phyloP scores from a whole-genome alignment of 1,140 invertebrate genomes.

The Xylocopa sonorina region DNA sequence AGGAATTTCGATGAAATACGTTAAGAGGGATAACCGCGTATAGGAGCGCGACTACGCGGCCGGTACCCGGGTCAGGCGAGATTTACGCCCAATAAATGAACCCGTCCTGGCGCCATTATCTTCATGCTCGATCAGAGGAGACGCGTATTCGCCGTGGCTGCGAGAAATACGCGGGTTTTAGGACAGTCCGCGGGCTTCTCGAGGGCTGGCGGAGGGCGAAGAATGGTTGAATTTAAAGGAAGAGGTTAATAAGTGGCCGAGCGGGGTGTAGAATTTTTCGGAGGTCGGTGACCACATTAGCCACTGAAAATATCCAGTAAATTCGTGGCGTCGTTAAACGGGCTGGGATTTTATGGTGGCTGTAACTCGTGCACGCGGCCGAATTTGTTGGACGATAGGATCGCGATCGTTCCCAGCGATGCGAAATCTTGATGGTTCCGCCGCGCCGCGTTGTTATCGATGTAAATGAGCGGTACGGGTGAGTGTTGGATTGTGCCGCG shows the following conservation, averaged over 20 bases:
- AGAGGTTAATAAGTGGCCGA: not conserved
- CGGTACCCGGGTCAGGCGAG: constrained; percentile 52
- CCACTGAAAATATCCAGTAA: constrained; percentile 72
- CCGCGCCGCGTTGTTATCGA: constrained; percentile 1
- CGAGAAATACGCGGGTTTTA: not conserved
- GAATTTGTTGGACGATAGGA: constrained; percentile 68
- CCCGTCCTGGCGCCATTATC: constrained; percentile 62
- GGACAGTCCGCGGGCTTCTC: not conserved
- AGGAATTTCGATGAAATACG: constrained; percentile 64
- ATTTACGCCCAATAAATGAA: constrained; percentile 73
- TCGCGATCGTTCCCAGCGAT: constrained; percentile 49
- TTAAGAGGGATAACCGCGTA: constrained; percentile 36
- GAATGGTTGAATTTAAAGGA: not conserved
- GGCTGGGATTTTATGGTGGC: constrained; percentile 67
- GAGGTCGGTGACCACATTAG: constrained; percentile 64
- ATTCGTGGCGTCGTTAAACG: constrained; percentile 73
- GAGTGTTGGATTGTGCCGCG: too few species aligned
- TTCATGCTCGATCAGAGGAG: constrained; percentile 51
- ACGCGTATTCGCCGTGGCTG: constrained; percentile 27
- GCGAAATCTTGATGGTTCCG: not conserved
- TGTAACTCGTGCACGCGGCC: constrained; percentile 66
- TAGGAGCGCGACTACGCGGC: constrained; percentile 56
- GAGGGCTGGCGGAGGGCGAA: not conserved
- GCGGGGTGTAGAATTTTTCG: too few species aligned
- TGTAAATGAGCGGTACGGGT: not conserved